Base-by-base conservation (phyloP, 2,888 invertebrate genomes). In the Sepiola atlantica region DNA sequence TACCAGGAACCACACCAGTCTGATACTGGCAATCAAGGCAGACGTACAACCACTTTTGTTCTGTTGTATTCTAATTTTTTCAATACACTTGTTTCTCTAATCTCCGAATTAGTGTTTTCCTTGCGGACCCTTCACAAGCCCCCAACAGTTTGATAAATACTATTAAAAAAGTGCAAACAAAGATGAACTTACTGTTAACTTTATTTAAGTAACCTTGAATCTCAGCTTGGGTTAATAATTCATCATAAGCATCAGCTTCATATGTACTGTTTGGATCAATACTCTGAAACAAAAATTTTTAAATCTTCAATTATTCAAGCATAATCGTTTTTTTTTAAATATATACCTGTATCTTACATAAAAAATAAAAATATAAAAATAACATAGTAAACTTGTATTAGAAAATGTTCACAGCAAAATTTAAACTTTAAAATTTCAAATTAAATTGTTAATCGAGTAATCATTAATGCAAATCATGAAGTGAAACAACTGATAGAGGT, bases 201-300 rank as follows among this genome's bases (percentile, higher is more conserved):
- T 98, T 98, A 95, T 98, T 98, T 94, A 98, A 97, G 96, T 98
- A 98, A 20, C 98, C 98, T 96, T 98, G 98, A 96, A 98, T 98
- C 97, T 98, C 98, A 94, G 98, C 98, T 96, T 98, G 98, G 24
- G 98, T 98, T 18, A 98, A 97, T 95, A 98, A 97, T 96, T 98
- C 98, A 97, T 98, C 98, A 97, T 98, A 98, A 54, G 98, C 98
- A 97, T 98, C 98, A 94, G 98, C 98, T 91, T 98, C 97, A 96
- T 98, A 98, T 96, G 98, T 98, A 95, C 98, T 98, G 97, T 98
- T 98, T 55, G 98, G 97, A 6, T 98, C 98, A 97, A 98, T 95
- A 91, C 96, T 97, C 96, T 97, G 96, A 91, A 96, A 95, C n/a
- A 54, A 14, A 55, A 91, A 54, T 45, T 45, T 45, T 45, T 4